Evolutionary conservation across 2,113 vertebrate genomes (phyloP).

Genomic region (Sinocyclocheilus rhinocerous): DNA sequence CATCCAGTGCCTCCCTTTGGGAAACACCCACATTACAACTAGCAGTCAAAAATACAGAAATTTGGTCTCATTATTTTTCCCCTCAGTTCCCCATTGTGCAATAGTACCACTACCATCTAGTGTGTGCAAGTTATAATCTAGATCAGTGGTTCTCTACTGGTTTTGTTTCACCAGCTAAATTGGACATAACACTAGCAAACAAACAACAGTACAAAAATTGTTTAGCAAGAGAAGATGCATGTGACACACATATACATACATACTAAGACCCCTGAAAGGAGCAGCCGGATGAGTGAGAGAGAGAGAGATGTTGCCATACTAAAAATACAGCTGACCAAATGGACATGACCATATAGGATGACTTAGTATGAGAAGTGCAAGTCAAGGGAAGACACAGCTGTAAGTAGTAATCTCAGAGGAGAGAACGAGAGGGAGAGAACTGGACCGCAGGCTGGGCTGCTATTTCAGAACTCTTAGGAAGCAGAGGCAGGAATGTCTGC

Average conservation of each 20-base stretch:
- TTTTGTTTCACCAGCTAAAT: neutral
- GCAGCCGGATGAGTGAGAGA: no score
- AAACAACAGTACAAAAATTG: no score
- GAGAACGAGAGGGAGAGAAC: neutral
- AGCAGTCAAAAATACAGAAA: conserved; percentile 26
- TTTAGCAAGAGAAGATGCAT: no score
- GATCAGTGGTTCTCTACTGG: neutral
- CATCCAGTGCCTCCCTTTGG: conserved; percentile 26
- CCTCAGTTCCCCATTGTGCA: conserved; percentile 4
- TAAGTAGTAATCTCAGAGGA: conserved; percentile 1
- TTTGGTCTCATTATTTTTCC: neutral
- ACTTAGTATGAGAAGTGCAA: neutral
- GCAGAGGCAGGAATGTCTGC: conserved; percentile 6
- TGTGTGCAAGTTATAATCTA: neutral
- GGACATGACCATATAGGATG: neutral
- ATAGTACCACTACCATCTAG: neutral
- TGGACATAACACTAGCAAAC: no score
- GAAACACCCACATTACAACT: conserved; percentile 40
- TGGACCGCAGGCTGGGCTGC: conserved; percentile 24
- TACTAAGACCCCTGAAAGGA: neutral
- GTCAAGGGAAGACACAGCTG: conserved; percentile 30
- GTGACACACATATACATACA: no score
- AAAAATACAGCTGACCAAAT: neutral
- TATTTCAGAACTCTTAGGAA: conserved; percentile 13
- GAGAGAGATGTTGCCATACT: neutral